Evolutionary conservation across 2,113 vertebrate species (phyloP), one percentile per base, ranked within the genome.

Genomic region (Aptenodytes forsteri): DNA sequence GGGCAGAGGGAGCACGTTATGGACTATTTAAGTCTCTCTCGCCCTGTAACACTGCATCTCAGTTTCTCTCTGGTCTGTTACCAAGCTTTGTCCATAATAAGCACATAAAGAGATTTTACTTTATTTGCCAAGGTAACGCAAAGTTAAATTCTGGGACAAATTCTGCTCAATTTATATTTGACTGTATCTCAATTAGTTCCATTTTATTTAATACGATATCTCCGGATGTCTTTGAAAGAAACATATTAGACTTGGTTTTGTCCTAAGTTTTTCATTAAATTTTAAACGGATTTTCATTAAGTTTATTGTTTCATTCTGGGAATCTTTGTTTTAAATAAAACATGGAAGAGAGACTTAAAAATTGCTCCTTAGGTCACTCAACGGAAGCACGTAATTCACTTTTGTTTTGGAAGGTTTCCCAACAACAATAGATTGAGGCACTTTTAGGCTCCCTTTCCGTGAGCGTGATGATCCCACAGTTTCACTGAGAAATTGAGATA

Each of bases 381-480:
- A 0, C 4, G 11, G 69, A 71, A 75, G 69, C 29, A 62, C 46
- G 9, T 1, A 9, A 71, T 20, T 69, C 7, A 3, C 47, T 61
- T 52, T 32, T 14, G 16, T 20, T 73, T 56, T 46, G 21, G 42
- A 62, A 87, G 11, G 46, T 36, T 69, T 79, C 49, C 44, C 75
- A 61, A 34, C 23, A 71, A 17, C 9, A 34, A 65, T 0, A 59
- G 32, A 67, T 0, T 8, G n/a, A 69, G 46, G 27, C 9, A 40
- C 32, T 71, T 50, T 4, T 8, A 77, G 16, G 64, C 58, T 85
- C 38, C 36, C 27, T 61, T 92, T 54, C 65, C n/a, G 3, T 13
- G 61, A 73, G 30, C 8, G 11, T 1, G 0, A 29, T 1, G 32
- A 54, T 65, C 16, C n/a, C 11, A 1, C 16, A 32, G 29, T 14